Base-by-base conservation (phyloP, 2,797 vertebrate genomes). In the Tinamus major region DNA sequence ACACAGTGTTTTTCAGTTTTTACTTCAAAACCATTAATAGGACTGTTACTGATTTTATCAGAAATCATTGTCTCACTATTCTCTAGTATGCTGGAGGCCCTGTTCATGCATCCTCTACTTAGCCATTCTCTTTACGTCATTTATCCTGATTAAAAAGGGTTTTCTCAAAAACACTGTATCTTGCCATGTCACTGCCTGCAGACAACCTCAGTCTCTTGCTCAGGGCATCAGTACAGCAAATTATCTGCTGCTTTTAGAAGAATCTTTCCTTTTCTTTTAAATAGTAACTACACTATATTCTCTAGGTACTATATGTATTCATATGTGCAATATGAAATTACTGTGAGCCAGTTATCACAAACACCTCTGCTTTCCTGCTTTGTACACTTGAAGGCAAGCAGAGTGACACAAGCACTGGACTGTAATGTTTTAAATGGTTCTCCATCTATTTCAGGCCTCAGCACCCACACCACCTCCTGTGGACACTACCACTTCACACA, bases 351-450 rank as follows among this genome's bases (percentile, higher is more conserved):
- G 7, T 20, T 33, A 8, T 21, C 46, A 37, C 53, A 24, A 3
- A 3, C 56, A 4, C 55, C 26, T 19, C 27, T 58, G 55, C 64
- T 42, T 41, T n/a, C 59, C 27, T 39, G 23, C 62, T 46, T 10
- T 16, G 1, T 6, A 23, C 1, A 1, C 1, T 15, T 55, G 51
- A 55, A 1, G 6, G 33, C 6, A 8, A 4, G 5, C 19, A 13
- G 21, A 20, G 4, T 0, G 17, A 41, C 23, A 8, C 2, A 0
- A 3, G 37, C 23, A 11, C 16, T 4, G 2, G 13, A 3, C 0
- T 13, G 7, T 1, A 31, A 23, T 2, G 29, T 17, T 46, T 2
- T 10, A 39, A 26, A 31, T 55, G 31, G 21, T 7, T 59, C 62
- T 35, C 67, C 68, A 2, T 21, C 1, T 3, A 33, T 69, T 23